These are phyloP conservation scores for Pseudochirops corinnae DNA, from an alignment of 2,797 vertebrate species.

Conservation along the genomic window DNA sequence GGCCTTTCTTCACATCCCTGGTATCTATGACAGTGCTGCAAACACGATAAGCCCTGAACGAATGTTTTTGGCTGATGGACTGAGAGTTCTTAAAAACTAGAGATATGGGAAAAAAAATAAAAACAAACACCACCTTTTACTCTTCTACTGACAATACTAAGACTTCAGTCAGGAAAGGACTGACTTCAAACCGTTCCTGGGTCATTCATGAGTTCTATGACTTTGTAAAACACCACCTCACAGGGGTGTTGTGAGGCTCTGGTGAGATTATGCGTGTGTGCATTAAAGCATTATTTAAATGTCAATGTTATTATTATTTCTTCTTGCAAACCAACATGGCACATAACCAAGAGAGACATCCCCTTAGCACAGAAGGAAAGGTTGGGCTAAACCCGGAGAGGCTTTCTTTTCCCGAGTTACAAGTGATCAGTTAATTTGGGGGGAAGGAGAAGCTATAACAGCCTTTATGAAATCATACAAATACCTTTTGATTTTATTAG, in stretches of 20 bases:
- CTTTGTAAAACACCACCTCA: background rate
- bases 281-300: background rate
- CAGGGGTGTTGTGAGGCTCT: background rate
- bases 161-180: background rate
- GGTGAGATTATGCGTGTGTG: background rate
- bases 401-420: background rate
- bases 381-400: background rate
- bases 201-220: background rate
- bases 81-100: background rate
- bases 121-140: background rate
- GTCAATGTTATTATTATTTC: background rate
- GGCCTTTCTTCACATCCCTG: background rate
- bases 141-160: background rate
- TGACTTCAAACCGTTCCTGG: background rate
- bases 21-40: background rate
- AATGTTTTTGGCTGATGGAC: background rate
- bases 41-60: background rate
- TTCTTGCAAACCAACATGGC: background rate
- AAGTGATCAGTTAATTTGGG: background rate
- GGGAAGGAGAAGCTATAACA: background rate
- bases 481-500: background rate
- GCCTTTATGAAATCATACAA: background rate
- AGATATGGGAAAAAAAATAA: background rate
- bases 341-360: background rate
- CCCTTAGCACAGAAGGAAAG: background rate